Evolutionary conservation across 2,888 invertebrate genomes (phyloP), one percentile per base, ranked within the genome.

Genomic region (Hesperia comma): DNA sequence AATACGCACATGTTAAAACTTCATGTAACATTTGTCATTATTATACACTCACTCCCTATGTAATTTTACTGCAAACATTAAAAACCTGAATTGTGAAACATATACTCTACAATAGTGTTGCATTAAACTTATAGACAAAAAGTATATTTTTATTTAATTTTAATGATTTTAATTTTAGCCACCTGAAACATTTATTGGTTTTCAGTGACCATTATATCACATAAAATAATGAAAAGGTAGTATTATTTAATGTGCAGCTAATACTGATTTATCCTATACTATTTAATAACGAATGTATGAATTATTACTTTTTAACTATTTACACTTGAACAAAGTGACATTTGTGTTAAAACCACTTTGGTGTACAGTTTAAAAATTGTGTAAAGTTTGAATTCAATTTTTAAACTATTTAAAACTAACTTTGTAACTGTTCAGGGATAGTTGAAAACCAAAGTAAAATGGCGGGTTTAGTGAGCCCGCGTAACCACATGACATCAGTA

Each of bases 211-310:
- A 37, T 37, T 37, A 10, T 37, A 37, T 10, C 12, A 37, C 12
- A 12, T 7, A 12, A 49, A 8, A 4, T 19, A 26, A 5, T 6
- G 21, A 26, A 51, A 6, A 51, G 2, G 26, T 19, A 14, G 26
- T 51, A 51, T 21, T 51, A 51, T 51, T 51, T 51, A 26, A 51
- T 21, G 51, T 54, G 54, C 54, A 54, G 54, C 54, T 53, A 7
- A 53, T 17, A 33, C 10, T 54, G 33, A 33, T 33, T 54, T 5
- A 33, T 54, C 54, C 15, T 26, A 26, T 33, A 54, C 15, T 33
- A 54, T 15, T 54, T 32, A 26, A 53, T 53, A n/a, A 32, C 32
- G 53, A 53, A 26, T 51, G 51, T 54, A 54, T 54, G 54, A 54
- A 17, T 15, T 54, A 33, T 54, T 33, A 54, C 4, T 33, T 53